Evolutionary conservation across 2,888 invertebrate genomes (phyloP), one percentile per base, ranked within the genome.

Genomic region (Notodonta ziczac): DNA sequence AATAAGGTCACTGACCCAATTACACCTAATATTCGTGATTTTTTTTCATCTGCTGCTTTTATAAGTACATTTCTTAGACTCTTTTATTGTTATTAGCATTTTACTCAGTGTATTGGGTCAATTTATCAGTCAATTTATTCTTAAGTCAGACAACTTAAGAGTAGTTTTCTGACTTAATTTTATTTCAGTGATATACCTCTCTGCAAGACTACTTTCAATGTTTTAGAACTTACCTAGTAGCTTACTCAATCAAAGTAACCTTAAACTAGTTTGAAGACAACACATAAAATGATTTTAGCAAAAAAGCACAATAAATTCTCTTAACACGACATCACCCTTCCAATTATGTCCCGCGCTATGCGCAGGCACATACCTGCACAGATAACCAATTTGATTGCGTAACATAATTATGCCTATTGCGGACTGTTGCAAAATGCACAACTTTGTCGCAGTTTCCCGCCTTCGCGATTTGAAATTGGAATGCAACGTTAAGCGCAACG

Each of bases 401-500:
- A 87, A 89, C 83, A 77, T 82, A 84, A 89, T 88, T 87, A 85
- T 83, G 81, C 78, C 78, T 77, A 82, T 84, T 85, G 83, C 84
- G 72, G 61, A 67, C 74, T 85, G 83, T 89, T 88, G 87, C 89
- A 86, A 88, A 87, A 90, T 80, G 83, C 78, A 71, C 76, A 83
- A 88, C 85, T 88, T 87, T 88, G 88, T 86, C 83, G 81, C 83
- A 76, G 83, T 89, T 91, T 91, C 87, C 89, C 91, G 90, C 90
- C 90, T 91, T 90, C 85, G 81, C 84, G 85, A 89, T 93, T 93
- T 90, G 84, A 93, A 93, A 92, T 93, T 90, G 92, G 91, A 93
- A 93, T 93, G 93, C 93, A 92, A 84, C 87, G 87, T 84, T 89
- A 90, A 90, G 89, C 91, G 91, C 93, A 90, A 77, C 86, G 72